Percentiles rank a stretch among this genome's conserved stretches.
Evolutionary conservation across 2,888 invertebrate genomes (phyloP).

Genomic region (Brassicogethes aeneus): DNA sequence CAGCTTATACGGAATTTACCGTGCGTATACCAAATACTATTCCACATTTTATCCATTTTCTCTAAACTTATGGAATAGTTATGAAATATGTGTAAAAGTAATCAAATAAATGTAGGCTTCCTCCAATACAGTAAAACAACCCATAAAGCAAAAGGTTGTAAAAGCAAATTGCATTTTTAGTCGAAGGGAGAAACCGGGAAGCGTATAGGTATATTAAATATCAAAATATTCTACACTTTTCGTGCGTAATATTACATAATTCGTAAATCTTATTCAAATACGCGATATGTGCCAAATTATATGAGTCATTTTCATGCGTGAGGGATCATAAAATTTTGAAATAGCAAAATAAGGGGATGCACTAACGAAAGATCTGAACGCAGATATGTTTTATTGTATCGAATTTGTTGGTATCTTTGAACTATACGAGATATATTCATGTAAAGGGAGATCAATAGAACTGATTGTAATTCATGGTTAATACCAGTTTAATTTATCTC

Average conservation of each 20-base stretch:
- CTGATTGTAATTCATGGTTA: background rate
- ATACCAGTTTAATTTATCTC: background rate
- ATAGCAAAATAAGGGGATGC: constrained; percentile 1
- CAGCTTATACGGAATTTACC: too few species aligned
- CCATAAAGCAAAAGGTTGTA: too few species aligned
- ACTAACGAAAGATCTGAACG: background rate
- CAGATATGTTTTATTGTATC: constrained; percentile 1
- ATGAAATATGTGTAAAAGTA: too few species aligned
- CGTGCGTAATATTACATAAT: background rate
- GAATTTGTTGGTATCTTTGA: constrained; percentile 1
- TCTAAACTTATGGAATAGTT: too few species aligned
- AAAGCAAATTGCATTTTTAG: too few species aligned
- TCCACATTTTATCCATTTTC: too few species aligned
- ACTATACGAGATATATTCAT: background rate
- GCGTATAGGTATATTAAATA: constrained; percentile 1
- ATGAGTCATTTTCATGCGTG: constrained; percentile 1
- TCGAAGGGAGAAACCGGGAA: too few species aligned
- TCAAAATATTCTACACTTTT: background rate
- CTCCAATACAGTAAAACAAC: too few species aligned
- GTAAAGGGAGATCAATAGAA: background rate
- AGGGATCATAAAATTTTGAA: constrained; percentile 1
- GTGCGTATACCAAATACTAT: too few species aligned
- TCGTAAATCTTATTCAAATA: background rate
- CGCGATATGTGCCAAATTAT: background rate
- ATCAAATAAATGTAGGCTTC: too few species aligned